Conservation (phyloP, 2,797 vertebrate genomes). For the Poecilia picta region DNA sequence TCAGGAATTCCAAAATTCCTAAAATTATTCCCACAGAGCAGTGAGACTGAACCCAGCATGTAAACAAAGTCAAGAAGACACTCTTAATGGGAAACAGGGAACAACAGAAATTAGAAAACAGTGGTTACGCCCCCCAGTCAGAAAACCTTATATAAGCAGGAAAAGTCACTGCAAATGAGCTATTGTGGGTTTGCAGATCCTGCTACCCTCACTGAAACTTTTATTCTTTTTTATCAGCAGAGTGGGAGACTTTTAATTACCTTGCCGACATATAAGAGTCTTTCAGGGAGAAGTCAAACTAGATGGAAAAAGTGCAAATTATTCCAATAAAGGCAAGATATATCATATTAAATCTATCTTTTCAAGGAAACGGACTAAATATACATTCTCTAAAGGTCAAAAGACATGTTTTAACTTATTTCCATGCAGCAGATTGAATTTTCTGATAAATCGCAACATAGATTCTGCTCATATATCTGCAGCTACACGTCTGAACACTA, state of each 20-base stretch:
- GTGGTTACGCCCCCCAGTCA: conserved; percentile 31
- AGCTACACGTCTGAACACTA: conserved; percentile 29
- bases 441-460: conserved; percentile 43
- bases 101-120: conserved; percentile 29
- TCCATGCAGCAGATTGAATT: conserved; percentile 24
- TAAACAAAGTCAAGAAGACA: conserved; percentile 54
- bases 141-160: conserved; percentile 15
- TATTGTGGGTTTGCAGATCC: conserved; percentile 15
- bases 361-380: conserved; percentile 46
- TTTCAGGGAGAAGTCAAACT: conserved; percentile 22
- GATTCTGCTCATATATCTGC: conserved; percentile 53
- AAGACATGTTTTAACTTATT: conserved; percentile 48
- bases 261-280: conserved; percentile 9
- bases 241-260: conserved; percentile 22
- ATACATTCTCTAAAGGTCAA: conserved; percentile 16
- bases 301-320: conserved; percentile 6
- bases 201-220: background rate
- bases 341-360: conserved; percentile 10
- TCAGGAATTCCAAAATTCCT: background rate
- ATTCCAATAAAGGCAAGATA: conserved; percentile 16
- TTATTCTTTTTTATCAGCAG: background rate
- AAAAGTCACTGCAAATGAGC: conserved; percentile 30
- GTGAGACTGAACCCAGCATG: conserved; percentile 44
- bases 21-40: conserved; percentile 8
- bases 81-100: conserved; percentile 32